phyloP scores from a whole-genome alignment of 2,113 vertebrate genomes.

The Conger conger region DNA sequence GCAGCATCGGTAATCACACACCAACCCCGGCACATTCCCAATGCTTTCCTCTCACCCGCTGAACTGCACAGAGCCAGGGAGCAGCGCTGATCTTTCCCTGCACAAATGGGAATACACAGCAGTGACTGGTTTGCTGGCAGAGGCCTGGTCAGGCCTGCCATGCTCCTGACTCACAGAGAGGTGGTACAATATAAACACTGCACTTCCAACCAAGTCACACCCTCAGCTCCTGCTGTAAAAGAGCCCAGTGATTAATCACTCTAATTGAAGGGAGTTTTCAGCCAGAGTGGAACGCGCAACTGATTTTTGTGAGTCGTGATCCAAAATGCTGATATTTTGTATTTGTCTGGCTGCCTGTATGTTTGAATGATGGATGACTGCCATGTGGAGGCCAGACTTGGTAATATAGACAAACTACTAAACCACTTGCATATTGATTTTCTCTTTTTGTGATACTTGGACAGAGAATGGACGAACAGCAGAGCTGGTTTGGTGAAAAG shows the following conservation, averaged over 20 bases:
- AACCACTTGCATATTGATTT: not conserved
- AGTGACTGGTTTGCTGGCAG: not conserved
- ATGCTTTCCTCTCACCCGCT: not conserved
- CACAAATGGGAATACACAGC: not conserved
- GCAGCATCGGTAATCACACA: not conserved
- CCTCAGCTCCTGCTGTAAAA: not conserved
- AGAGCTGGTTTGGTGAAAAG: not conserved
- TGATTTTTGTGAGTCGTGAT: not conserved
- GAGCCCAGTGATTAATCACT: not conserved
- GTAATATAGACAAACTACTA: conserved; percentile 2
- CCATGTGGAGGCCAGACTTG: not conserved
- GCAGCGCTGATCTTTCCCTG: conserved; percentile 25
- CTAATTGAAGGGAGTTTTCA: conserved; percentile 12
- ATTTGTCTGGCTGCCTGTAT: not conserved
- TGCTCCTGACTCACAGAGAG: not conserved
- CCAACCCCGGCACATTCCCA: conserved; percentile 14
- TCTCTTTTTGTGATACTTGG: not conserved
- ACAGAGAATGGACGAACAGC: not conserved
- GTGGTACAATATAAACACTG: not conserved
- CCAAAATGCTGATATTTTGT: not conserved
- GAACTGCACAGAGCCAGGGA: conserved; percentile 33
- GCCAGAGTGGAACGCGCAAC: not conserved
- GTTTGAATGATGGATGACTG: not conserved
- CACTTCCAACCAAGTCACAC: not conserved
- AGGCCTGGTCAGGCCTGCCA: not conserved